A percentile compares a stretch with the other conserved stretches of the same genome.
These are phyloP conservation scores for Oophaga sylvatica DNA, from an alignment of 2,797 vertebrate genomes.

Conservation along the genomic window DNA sequence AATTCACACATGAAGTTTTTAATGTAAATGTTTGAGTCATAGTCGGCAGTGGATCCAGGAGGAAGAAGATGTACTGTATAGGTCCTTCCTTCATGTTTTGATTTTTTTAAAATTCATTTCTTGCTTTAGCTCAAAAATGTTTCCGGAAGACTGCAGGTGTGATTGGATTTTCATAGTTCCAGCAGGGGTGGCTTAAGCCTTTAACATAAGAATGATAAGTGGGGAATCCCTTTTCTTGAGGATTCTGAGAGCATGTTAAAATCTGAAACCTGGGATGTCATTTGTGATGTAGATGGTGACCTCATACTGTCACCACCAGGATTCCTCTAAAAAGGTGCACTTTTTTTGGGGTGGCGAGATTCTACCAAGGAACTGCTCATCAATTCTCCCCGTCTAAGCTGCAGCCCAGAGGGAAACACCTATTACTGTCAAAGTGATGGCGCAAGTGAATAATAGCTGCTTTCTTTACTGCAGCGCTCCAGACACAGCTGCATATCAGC, in stretches of 20 bases:
- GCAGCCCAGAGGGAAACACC: slow-evolving; percentile 64
- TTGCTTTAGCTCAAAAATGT: too few species aligned
- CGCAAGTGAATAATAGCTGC: slow-evolving; percentile 64
- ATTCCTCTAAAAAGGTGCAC: neutral
- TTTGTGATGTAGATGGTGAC: neutral
- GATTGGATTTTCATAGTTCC: neutral
- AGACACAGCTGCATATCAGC: slow-evolving; percentile 55
- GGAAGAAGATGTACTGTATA: too few species aligned
- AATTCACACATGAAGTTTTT: too few species aligned
- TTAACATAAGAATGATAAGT: neutral
- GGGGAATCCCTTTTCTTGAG: neutral
- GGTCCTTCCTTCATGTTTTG: too few species aligned
- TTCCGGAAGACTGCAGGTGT: neutral
- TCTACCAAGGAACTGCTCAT: slow-evolving; percentile 57
- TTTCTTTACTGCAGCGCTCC: slow-evolving; percentile 61
- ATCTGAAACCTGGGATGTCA: neutral
- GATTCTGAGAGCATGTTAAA: neutral
- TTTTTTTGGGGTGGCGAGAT: slow-evolving; percentile 58
- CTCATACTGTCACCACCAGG: neutral
- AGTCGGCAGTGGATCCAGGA: too few species aligned
- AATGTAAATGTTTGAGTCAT: too few species aligned
- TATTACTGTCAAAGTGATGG: slow-evolving; percentile 64
- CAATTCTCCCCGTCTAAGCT: slow-evolving; percentile 53
- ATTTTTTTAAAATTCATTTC: too few species aligned
- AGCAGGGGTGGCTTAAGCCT: neutral